Base-by-base conservation (phyloP, 2,797 vertebrate species). In the Oophaga sylvatica region DNA sequence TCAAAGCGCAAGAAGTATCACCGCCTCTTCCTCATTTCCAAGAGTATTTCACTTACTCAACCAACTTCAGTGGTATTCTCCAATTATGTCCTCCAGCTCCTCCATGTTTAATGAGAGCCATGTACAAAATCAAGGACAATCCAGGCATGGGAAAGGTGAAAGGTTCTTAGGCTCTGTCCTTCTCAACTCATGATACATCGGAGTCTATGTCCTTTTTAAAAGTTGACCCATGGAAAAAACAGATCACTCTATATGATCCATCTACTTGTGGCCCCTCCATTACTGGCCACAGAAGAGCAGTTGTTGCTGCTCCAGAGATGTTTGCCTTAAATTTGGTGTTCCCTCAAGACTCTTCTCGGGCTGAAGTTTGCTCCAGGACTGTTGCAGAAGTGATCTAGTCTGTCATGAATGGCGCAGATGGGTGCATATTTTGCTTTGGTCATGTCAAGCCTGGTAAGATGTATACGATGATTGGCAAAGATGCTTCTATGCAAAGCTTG, bases 361-460 rank as follows among this genome's bases (percentile, higher is more conserved):
- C 96, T 0, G 97, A 99, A 92, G 96, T 99, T 90, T 99, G 97
- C 93, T 97, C 97, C 0, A 98, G 98, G 92, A 97, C 97, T 7
- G 97, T 99, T 90, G 96, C 98, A 1, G 98, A 99, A 87, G 97
- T 99, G 93, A 97, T 99, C 91, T 98, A 99, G 95, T 97, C 98
- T 29, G 98, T 98, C 92, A 96, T 99, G 92, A 96, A 98, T 11
- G 98, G 98, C 90, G 96, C 98, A 89, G 98, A 99, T 90, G 98
- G 98, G 89, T 99, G 98, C 95, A 96, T 99, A 94, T 98, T 99
- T 94, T 98, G 97, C 95, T 99, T 99, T 12, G 98, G 98, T 92
- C 97, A 98, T 91, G 95, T 95, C 92, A 96, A 96, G 95, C 97
- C 99, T 53, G 98, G 98, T 99, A 94, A 98, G 94, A 98, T 97